Conservation (phyloP, 2,797 vertebrate species). For the Setipinna tenuifilis region DNA sequence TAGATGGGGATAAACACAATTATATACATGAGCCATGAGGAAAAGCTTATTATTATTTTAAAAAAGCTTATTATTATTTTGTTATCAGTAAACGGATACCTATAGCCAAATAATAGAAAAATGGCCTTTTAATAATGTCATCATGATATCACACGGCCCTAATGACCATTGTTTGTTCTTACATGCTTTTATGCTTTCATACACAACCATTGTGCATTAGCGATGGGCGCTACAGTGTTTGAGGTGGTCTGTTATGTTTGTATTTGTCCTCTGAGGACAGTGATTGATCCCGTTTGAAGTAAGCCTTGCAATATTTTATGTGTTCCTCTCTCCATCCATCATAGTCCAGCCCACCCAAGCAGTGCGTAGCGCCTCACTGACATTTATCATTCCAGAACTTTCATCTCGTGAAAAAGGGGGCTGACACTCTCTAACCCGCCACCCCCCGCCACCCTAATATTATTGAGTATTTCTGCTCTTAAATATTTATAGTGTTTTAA, state of each 20-base stretch:
- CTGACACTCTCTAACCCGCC: constrained; percentile 49
- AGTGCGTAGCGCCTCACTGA: constrained; percentile 64
- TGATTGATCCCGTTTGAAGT: constrained; percentile 67
- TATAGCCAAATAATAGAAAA: not conserved
- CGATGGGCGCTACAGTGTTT: not conserved
- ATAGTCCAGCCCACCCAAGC: constrained; percentile 48
- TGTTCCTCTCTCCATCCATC: constrained; percentile 67
- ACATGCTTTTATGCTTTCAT: not conserved
- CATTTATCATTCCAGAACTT: constrained; percentile 78
- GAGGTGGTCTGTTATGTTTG: constrained; percentile 22
- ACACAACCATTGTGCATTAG: not conserved
- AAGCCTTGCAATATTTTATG: constrained; percentile 55
- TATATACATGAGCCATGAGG: not conserved
- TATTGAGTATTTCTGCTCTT: constrained; percentile 81
- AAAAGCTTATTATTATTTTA: not conserved
- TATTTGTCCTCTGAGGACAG: constrained; percentile 41
- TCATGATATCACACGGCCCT: not conserved
- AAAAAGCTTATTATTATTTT: not conserved
- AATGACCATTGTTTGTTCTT: not conserved
- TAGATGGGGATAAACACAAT: not conserved
- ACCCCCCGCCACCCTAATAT: constrained; percentile 71
- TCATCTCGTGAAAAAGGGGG: constrained; percentile 70
- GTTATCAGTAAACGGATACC: not conserved
- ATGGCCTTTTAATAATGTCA: not conserved
- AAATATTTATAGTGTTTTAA: constrained; percentile 84